These are phyloP conservation scores for Cottus gobio DNA, from an alignment of 2,113 vertebrate species.

Conservation along the genomic window DNA sequence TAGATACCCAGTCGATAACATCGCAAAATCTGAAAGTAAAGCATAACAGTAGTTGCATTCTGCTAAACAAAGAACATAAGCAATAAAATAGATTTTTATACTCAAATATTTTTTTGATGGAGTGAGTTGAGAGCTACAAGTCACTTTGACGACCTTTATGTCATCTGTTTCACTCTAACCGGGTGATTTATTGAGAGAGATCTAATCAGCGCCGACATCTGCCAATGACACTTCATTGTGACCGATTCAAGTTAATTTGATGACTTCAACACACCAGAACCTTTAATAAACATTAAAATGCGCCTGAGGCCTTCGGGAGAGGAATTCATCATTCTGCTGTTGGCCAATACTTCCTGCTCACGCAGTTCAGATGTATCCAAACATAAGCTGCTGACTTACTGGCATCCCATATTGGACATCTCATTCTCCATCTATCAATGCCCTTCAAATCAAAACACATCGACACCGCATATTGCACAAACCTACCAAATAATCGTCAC, in stretches of 20 bases:
- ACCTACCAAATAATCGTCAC: conserved; percentile 21
- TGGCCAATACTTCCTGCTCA: conserved; percentile 23
- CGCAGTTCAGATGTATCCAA: conserved; percentile 14
- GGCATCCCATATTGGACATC: conserved; percentile 47
- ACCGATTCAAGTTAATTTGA: conserved; percentile 38
- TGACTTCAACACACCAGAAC: conserved; percentile 46
- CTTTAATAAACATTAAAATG: conserved; percentile 41
- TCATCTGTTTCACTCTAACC: conserved; percentile 8
- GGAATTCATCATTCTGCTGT: conserved; percentile 58
- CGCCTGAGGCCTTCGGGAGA: conserved; percentile 36
- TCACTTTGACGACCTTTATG: background rate
- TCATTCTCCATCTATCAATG: conserved; percentile 47
- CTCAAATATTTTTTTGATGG: background rate
- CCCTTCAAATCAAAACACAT: background rate
- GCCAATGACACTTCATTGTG: conserved; percentile 23
- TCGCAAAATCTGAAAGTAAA: background rate
- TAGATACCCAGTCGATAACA: background rate
- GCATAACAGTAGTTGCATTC: background rate
- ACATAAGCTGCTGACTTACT: conserved; percentile 60
- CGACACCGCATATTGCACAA: conserved; percentile 4
- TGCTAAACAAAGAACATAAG: background rate
- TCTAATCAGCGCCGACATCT: conserved; percentile 42
- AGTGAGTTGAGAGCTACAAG: background rate
- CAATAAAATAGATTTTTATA: background rate
- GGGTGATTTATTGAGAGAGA: conserved; percentile 11